Evolutionary conservation across 1,140 invertebrate species (phyloP), one percentile per base, ranked within the genome.

Genomic region (Musca domestica): DNA sequence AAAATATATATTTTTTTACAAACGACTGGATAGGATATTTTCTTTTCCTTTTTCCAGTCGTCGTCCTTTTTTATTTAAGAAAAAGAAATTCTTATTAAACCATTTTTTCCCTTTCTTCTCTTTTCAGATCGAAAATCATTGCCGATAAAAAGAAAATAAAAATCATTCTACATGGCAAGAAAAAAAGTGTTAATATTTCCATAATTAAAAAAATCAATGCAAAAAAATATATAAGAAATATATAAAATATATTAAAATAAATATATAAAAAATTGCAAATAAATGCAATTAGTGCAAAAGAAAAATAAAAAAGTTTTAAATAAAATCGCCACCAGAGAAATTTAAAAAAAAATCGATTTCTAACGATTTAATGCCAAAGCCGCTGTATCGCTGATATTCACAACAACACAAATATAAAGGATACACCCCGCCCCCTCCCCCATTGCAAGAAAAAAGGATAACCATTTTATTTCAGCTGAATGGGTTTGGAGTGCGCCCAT

Each of bases 401-500:
- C n/a, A n/a, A n/a, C n/a, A n/a, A n/a, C n/a, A n/a, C n/a, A n/a
- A n/a, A n/a, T n/a, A n/a, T n/a, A n/a, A n/a, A n/a, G n/a, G n/a
- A n/a, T 30, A 4, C 3, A 30, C 10, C 34, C 34, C 34, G 4
- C 34, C 34, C 34, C 10, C 6, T 9, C 27, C 3, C 27, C n/a
- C 34, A 23, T 22, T 34, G 34, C 34, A n/a, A 52, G 17, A 46
- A 46, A 9, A 68, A 69, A 70, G 71, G 10, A 41, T 41, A 41
- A 41, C 34, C 34, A 61, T 34, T 61, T 61, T 61, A 41, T 41
- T 41, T 68, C 34, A 41, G 34, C 34, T 78, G 25, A 74, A 74
- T 75, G 78, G 76, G 74, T 73, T 61, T 61, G 71, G 76, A 77
- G 78, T 71, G 71, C 74, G 72, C 75, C 72, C 75, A 74, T 73